Evolutionary conservation across 2,113 vertebrate genomes (phyloP).

Genomic region (Stomatorhinus ivindoensis): DNA sequence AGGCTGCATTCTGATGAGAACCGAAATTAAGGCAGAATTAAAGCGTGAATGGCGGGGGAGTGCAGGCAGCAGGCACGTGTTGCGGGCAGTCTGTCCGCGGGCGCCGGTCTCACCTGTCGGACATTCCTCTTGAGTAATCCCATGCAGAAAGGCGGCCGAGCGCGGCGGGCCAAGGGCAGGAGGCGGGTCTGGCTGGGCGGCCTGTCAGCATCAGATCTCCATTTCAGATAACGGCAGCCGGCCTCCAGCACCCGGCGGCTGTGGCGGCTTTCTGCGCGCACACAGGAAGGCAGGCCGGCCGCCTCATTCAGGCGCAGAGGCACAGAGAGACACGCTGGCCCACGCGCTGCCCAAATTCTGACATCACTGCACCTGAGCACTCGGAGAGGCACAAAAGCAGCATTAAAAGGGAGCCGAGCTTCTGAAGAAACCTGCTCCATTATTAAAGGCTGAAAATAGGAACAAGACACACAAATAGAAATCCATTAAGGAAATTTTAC

Average conservation of each 20-base stretch:
- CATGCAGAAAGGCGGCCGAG: conserved; percentile 16
- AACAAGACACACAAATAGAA: too few species aligned
- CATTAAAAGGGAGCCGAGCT: neutral
- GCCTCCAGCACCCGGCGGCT: neutral
- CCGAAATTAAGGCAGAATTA: neutral
- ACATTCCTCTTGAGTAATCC: conserved; percentile 16
- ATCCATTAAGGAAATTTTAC: neutral
- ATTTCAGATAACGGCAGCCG: conserved; percentile 13
- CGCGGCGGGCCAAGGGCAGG: neutral
- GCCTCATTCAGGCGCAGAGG: neutral
- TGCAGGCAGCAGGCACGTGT: conserved; percentile 8
- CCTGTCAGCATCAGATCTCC: conserved; percentile 22
- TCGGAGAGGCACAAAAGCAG: neutral
- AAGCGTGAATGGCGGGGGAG: neutral
- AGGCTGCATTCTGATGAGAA: neutral
- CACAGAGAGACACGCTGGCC: neutral
- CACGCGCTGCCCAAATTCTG: neutral
- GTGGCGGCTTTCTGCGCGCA: neutral
- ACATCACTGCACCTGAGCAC: neutral
- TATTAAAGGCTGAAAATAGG: neutral
- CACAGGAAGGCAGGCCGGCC: conserved; percentile 22
- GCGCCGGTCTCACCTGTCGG: conserved; percentile 17
- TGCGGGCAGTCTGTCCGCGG: conserved; percentile 16
- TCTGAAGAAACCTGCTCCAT: neutral
- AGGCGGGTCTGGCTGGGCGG: neutral